These are phyloP conservation scores for Polypedilum pembai DNA, from an alignment of 1,140 invertebrate genomes.

Conservation along the genomic window DNA sequence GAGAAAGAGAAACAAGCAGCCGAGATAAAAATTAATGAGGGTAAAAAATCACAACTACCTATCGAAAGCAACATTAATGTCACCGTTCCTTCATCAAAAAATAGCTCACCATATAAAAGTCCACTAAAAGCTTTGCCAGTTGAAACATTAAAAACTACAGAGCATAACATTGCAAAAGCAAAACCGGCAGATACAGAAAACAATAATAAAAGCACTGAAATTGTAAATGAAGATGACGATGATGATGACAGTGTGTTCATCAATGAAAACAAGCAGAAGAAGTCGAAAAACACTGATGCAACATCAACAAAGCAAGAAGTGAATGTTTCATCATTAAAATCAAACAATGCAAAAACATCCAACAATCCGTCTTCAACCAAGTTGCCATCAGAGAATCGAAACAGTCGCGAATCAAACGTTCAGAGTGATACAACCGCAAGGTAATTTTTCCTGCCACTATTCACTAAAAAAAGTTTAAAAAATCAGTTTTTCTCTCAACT, in stretches of 20 bases:
- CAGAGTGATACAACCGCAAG: background rate
- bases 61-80: constrained; percentile 13
- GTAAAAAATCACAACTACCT: constrained; percentile 5
- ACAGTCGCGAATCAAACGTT: constrained; percentile 24
- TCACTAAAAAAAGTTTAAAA: background rate
- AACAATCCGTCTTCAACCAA: background rate
- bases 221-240: background rate
- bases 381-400: background rate
- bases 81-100: background rate
- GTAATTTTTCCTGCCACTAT: constrained; percentile 4
- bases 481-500: constrained; percentile 1
- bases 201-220: constrained; percentile 18
- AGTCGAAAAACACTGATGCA: background rate
- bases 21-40: constrained; percentile 22
- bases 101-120: background rate
- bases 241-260: constrained; percentile 23
- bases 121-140: background rate
- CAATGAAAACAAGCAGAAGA: constrained; percentile 20
- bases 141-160: background rate
- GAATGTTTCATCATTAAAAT: constrained; percentile 21
- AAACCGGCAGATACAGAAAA: background rate
- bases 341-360: background rate
- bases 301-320: background rate
- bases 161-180: background rate
- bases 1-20: background rate